Base-by-base conservation (phyloP, 2,797 vertebrate genomes). In the Ceryle rudis region DNA sequence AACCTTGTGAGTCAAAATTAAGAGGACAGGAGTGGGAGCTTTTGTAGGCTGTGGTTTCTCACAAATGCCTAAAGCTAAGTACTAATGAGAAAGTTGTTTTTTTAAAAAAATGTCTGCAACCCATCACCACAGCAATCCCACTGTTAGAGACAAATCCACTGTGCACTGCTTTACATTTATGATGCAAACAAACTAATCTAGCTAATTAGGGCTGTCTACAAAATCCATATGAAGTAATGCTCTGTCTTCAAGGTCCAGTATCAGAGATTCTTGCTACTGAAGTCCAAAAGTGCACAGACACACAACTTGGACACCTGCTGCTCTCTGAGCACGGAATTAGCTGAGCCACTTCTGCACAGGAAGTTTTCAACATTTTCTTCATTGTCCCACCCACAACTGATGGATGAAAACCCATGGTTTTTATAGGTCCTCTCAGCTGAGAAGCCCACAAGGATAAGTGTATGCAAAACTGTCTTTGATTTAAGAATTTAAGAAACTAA, bases 11-110 rank as follows among this genome's bases (percentile, higher is more conserved):
- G 93, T 89, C 52, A 90, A 96, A 97, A 94, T 93, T 67, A 92
- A 80, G 95, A 95, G 88, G 80, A 81, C 71, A 89, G 81, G 52
- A 96, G 91, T 77, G 78, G 74, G 88, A 90, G 86, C 86, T 92
- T 85, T 92, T 89, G 78, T 67, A 95, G 88, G 78, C 88, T 90
- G 93, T 81, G 88, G 81, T 95, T 96, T 95, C 91, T 97, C 86
- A 91, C 90, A 97, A 94, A 89, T 89, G 95, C 83, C 94, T 92
- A 51, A 92, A 96, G 86, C 91, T 46, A 86, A 95, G 49, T 49
- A 87, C 90, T 96, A 92, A 97, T 93, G 93, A 95, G 91, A 96
- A 93, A 90, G 91, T 84, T 80, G 10, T 44, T 52, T 52, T 51
- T 28, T 13, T 20, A 62, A 74, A 78, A 14, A 39, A n/a, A 62